Conservation (phyloP, 2,888 invertebrate species). For the Oscheius myriophilus region DNA sequence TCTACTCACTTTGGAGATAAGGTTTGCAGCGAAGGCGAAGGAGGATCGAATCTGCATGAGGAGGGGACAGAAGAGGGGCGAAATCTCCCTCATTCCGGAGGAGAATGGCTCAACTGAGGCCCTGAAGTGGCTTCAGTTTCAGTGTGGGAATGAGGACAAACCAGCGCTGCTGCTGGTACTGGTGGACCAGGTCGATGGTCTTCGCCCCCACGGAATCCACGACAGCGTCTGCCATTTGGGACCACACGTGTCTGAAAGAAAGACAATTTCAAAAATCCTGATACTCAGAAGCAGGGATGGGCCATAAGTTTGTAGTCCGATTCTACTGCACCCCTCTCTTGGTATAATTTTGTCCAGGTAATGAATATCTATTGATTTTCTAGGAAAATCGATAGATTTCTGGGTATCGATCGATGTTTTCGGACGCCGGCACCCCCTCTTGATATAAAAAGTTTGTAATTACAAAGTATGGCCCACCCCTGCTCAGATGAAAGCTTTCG, state of each 20-base stretch:
- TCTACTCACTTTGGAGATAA: slow-evolving; percentile 22
- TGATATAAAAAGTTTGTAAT: no score
- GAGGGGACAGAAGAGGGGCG: slow-evolving; percentile 33
- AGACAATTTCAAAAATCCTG: not conserved
- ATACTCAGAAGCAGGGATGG: no score
- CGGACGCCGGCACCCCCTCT: no score
- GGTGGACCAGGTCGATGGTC: slow-evolving; percentile 12
- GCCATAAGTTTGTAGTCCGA: no score
- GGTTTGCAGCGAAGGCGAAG: slow-evolving; percentile 16
- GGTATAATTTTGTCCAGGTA: no score
- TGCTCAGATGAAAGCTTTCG: no score
- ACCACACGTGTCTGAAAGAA: slow-evolving; percentile 26
- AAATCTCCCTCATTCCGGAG: slow-evolving; percentile 8
- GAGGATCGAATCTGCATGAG: slow-evolving; percentile 25
- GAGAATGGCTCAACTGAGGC: not conserved
- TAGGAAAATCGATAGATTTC: no score
- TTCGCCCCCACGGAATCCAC: slow-evolving; percentile 17
- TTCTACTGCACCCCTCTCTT: no score
- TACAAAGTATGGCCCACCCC: no score
- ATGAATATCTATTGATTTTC: no score
- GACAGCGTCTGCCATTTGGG: slow-evolving; percentile 28
- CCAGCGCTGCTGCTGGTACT: slow-evolving; percentile 29
- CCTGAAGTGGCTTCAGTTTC: slow-evolving; percentile 4
- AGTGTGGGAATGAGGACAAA: no score
- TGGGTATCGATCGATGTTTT: no score